Percentiles rank a stretch among this genome's conserved stretches.
Conservation (phyloP, 2,888 invertebrate genomes). For the Rhabditophanes sp. region DNA sequence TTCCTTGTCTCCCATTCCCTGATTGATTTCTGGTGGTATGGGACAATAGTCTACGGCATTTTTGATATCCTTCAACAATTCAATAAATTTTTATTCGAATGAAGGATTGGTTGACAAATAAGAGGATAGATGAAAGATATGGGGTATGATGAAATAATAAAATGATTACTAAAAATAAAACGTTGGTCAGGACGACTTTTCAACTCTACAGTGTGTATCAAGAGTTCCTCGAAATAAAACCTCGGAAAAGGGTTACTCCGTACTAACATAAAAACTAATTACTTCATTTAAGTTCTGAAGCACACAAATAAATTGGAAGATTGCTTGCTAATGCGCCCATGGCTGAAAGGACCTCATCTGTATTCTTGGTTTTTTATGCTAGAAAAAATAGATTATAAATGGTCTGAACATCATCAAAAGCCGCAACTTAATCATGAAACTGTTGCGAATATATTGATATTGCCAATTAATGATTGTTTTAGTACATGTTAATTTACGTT, state of each 20-base stretch:
- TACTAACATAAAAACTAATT: background rate
- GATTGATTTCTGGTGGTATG: too few species aligned
- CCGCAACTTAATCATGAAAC: slow-evolving; percentile 9
- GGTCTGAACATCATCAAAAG: slow-evolving; percentile 5
- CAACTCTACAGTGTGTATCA: too few species aligned
- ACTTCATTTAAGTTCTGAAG: slow-evolving; percentile 1
- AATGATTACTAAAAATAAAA: too few species aligned
- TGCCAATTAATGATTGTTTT: slow-evolving; percentile 11
- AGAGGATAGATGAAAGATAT: too few species aligned
- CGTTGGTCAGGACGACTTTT: too few species aligned
- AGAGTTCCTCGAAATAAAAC: background rate
- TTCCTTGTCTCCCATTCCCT: too few species aligned
- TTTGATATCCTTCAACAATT: too few species aligned
- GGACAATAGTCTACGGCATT: too few species aligned
- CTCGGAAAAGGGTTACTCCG: background rate
- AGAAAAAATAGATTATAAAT: slow-evolving; percentile 6
- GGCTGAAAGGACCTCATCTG: slow-evolving; percentile 13
- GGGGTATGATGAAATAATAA: too few species aligned
- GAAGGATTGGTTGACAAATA: too few species aligned
- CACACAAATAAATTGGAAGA: slow-evolving; percentile 24
- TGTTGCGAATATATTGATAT: slow-evolving; percentile 5
- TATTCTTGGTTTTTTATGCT: slow-evolving; percentile 12
- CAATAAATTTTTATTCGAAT: too few species aligned
- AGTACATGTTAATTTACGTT: slow-evolving; percentile 4
- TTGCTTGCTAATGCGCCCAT: slow-evolving; percentile 23